Percentiles rank a stretch among this genome's conserved stretches.
Conservation (phyloP, 2,113 vertebrate genomes). For the Passer domesticus region DNA sequence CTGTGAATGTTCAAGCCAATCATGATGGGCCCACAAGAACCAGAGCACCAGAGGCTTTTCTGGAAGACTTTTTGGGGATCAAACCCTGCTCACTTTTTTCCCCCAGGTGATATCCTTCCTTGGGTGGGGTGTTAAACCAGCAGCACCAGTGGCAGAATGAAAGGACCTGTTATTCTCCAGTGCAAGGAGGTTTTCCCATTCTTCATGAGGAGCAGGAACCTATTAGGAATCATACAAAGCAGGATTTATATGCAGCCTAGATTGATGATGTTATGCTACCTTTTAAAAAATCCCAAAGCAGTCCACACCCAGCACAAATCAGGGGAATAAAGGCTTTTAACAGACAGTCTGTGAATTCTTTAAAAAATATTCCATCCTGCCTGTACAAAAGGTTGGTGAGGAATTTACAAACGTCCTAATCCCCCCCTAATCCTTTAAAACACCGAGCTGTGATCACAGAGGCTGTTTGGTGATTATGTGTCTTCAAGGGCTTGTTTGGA, state of each 20-base stretch:
- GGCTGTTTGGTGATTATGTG: background rate
- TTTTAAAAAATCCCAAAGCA: background rate
- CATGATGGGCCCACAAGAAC: background rate
- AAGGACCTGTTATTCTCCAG: background rate
- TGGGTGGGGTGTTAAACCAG: background rate
- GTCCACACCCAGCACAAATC: constrained; percentile 17
- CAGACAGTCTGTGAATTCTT: constrained; percentile 4
- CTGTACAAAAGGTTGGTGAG: constrained; percentile 42
- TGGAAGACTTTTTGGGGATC: background rate
- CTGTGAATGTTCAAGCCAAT: background rate
- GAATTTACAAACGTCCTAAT: constrained; percentile 49
- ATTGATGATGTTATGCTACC: background rate
- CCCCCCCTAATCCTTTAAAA: constrained; percentile 36
- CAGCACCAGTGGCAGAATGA: background rate
- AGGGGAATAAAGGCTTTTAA: constrained; percentile 6
- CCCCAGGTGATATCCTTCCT: background rate
- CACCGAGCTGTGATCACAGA: constrained; percentile 7
- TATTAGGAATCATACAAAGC: background rate
- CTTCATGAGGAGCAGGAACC: background rate
- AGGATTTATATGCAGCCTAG: background rate
- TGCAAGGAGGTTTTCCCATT: background rate
- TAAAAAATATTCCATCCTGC: constrained; percentile 39
- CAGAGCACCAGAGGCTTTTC: background rate
- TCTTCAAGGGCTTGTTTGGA: constrained; percentile 14
- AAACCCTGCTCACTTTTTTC: background rate